Base-by-base conservation (phyloP, 2,888 invertebrate genomes). In the Loripinus fragilis region DNA sequence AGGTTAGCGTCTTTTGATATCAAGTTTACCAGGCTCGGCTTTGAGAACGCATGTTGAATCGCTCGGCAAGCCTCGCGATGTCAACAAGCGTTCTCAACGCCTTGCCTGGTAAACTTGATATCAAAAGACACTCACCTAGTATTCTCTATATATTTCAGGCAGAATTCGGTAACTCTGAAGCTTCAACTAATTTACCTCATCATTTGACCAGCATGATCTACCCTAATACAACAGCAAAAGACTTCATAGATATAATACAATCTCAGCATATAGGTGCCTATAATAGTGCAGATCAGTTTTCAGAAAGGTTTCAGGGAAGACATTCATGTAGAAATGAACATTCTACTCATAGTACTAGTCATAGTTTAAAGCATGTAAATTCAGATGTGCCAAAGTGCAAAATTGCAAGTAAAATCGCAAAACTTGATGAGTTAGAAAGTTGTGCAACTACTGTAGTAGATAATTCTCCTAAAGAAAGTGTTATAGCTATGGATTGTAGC, bases 151-250 rank as follows among this genome's bases (percentile, higher is more conserved):
- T 38, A 38, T 38, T 38, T 38, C 38, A 38, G 38, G 12, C 38
- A 38, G 38, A 38, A 5, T 12, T 38, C 38, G 12, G 12, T 38
- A 38, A 8, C 7, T 38, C 12, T 12, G 38, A 38, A 5, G 20
- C n/a, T 3, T 20, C 45, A 15, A 45, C 45, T 3, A 45, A 20
- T 45, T 20, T 88, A 15, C 91, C 91, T 1, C 80, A 80, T 76
- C 92, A 92, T 85, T 86, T 92, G 45, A 87, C 90, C 2, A 88
- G 87, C 70, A 84, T 82, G 79, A 89, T 92, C 23, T 81, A 88
- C 38, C 86, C 91, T 23, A 81, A 86, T 68, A 89, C 90, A 67
- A 78, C 88, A 33, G 74, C 86, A 10, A 71, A 81, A n/a, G 84
- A 90, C 8, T 91, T 92, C 68, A 78, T 91, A 17, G 55, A 81